Evolutionary conservation across 2,797 vertebrate genomes (phyloP).

Genomic region (Ara ararauna): DNA sequence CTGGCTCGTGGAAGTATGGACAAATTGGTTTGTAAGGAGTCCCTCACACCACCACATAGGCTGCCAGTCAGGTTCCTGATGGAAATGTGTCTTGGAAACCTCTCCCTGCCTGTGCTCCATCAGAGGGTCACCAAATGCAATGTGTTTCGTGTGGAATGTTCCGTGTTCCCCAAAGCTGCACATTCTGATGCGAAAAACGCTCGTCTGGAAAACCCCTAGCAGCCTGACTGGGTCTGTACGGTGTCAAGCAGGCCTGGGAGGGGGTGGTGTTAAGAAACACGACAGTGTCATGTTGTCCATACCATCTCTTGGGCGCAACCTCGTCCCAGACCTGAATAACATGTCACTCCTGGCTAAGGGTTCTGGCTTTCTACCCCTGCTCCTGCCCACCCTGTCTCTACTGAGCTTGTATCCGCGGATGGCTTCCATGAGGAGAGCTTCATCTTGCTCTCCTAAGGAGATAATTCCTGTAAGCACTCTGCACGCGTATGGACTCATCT

Average conservation of each 20-base stretch:
- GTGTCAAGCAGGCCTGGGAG: not conserved
- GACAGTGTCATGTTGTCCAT: not conserved
- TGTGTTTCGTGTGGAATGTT: not conserved
- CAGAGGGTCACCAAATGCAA: not conserved
- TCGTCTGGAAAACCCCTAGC: conserved; percentile 9
- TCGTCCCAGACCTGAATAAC: conserved; percentile 51
- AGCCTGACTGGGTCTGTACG: not conserved
- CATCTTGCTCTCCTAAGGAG: not conserved
- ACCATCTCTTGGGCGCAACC: conserved; percentile 19
- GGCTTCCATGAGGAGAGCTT: not conserved
- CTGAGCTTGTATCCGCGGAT: not conserved
- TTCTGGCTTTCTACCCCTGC: not conserved
- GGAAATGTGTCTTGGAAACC: not conserved
- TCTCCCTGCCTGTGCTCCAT: not conserved
- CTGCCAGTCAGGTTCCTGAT: not conserved
- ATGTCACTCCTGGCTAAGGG: not conserved
- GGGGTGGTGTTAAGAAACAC: not conserved
- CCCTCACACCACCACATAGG: not conserved
- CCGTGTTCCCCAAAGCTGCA: not conserved
- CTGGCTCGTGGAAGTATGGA: not conserved
- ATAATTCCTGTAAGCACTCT: not conserved
- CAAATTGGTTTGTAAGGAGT: not conserved
- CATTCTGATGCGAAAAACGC: not conserved
- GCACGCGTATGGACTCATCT: not conserved
- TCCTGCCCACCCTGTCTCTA: not conserved